These are phyloP conservation scores for Aethes cnicana DNA, from an alignment of 2,888 invertebrate species.

Conservation along the genomic window DNA sequence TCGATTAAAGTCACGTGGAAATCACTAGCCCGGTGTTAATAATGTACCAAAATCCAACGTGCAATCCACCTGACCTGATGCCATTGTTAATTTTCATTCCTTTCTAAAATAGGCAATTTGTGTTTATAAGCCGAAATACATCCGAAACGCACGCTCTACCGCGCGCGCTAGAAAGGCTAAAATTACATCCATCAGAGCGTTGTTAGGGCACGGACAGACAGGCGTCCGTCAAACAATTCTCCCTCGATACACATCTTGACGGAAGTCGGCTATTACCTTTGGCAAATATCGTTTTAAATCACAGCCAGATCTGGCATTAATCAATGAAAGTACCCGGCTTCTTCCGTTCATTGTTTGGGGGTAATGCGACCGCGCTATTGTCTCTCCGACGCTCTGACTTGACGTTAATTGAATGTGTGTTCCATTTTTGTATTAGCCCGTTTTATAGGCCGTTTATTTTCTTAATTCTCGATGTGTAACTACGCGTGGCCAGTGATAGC, in stretches of 20 bases:
- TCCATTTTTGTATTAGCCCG: conserved; percentile 15
- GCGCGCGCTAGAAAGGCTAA: conserved; percentile 46
- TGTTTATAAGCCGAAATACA: conserved; percentile 49
- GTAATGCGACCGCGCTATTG: conserved; percentile 48
- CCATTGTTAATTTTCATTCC: conserved; percentile 39
- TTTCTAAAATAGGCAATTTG: conserved; percentile 53
- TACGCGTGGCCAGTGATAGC: conserved; percentile 7
- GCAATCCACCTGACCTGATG: no score
- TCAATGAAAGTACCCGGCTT: conserved; percentile 59
- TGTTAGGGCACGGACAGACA: conserved; percentile 44
- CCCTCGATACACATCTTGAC: conserved; percentile 46
- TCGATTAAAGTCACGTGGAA: no score
- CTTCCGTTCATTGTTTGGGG: conserved; percentile 69
- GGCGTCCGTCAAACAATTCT: conserved; percentile 45
- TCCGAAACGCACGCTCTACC: conserved; percentile 49
- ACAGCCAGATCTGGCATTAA: conserved; percentile 58
- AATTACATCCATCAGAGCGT: conserved; percentile 47
- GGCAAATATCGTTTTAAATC: conserved; percentile 54
- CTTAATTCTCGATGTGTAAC: conserved; percentile 19
- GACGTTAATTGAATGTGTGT: conserved; percentile 39
- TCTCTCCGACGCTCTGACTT: conserved; percentile 46
- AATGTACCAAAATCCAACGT: no score
- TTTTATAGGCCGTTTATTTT: conserved; percentile 22
- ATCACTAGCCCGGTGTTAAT: no score
- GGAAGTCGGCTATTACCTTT: conserved; percentile 56